These are phyloP conservation scores for Lampropteryx suffumata DNA, from an alignment of 2,888 invertebrate species.

Conservation along the genomic window DNA sequence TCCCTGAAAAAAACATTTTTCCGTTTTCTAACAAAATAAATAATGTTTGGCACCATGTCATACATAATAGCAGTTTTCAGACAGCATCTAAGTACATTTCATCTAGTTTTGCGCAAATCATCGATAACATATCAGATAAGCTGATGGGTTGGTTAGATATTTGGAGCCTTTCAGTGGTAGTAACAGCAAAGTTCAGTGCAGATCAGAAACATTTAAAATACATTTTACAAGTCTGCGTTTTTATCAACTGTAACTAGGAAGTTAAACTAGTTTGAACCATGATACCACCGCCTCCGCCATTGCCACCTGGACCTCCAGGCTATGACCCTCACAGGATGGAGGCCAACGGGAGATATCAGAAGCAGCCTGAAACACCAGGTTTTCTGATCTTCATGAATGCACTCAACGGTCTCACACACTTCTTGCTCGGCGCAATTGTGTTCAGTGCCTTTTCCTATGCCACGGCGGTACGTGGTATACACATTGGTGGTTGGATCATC, in stretches of 20 bases:
- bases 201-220: not conserved
- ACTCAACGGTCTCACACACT: slow-evolving; percentile 43
- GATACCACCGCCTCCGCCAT: slow-evolving; percentile 30
- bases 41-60: too few relatives aligned
- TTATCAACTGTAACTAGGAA: not conserved
- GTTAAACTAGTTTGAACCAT: not conserved
- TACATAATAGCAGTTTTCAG: too few relatives aligned
- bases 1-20: too few relatives aligned
- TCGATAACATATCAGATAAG: not conserved
- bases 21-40: too few relatives aligned
- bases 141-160: not conserved
- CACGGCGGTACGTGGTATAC: not conserved
- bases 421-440: slow-evolving; percentile 45
- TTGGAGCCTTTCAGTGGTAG: not conserved
- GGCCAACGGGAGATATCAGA: slow-evolving; percentile 25
- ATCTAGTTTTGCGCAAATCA: not conserved
- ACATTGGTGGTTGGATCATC: not conserved
- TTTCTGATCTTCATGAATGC: slow-evolving; percentile 41
- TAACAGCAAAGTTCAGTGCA: not conserved
- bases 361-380: slow-evolving; percentile 18
- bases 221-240: not conserved
- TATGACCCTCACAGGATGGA: slow-evolving; percentile 29
- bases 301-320: slow-evolving; percentile 27
- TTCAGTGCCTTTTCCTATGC: slow-evolving; percentile 40
- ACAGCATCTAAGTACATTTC: not conserved